Conservation (phyloP, 2,113 vertebrate species). For the Paradisaea rubra region DNA sequence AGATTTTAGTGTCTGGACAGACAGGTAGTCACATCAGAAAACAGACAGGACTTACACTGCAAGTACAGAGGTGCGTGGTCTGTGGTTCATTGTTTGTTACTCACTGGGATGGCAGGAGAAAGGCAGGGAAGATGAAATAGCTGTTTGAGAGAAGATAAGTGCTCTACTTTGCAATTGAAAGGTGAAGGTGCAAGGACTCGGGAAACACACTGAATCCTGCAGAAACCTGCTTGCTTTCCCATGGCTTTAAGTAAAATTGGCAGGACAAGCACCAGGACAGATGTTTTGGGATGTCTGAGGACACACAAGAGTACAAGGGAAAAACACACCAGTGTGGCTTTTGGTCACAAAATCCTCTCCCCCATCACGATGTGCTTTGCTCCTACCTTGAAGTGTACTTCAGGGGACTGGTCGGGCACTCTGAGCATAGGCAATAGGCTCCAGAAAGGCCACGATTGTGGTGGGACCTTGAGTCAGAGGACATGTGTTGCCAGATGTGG, state of each 20-base stretch:
- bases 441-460: background rate
- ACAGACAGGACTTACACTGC: fast-evolving
- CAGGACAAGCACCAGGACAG: background rate
- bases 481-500: fast-evolving
- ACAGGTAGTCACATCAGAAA: background rate
- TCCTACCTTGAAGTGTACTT: background rate
- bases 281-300: background rate
- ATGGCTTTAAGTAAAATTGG: background rate
- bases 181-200: background rate
- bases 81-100: background rate
- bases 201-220: background rate
- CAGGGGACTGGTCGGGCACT: background rate
- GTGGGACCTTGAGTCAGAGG: background rate
- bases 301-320: background rate
- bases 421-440: background rate
- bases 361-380: fast-evolving
- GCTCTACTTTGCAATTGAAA: background rate
- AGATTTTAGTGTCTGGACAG: fast-evolving
- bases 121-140: background rate
- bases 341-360: background rate
- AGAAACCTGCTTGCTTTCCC: background rate
- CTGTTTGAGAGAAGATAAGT: background rate
- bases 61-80: background rate
- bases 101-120: background rate
- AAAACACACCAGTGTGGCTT: background rate